Evolutionary conservation across 2,888 invertebrate species (phyloP).

Genomic region (Apocheima hispidaria): DNA sequence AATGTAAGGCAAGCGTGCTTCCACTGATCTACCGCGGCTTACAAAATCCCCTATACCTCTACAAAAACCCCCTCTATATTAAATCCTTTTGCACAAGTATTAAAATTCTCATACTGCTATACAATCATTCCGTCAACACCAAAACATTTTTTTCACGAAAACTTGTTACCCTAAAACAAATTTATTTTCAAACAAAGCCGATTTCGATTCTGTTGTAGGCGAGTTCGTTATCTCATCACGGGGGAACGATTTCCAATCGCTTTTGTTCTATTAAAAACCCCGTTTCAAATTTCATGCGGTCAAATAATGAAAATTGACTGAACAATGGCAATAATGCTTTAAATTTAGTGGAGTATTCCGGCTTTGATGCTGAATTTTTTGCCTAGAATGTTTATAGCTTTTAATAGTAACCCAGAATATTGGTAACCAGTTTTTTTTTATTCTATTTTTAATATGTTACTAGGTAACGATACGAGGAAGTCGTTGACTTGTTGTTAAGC

Average conservation of each 20-base stretch:
- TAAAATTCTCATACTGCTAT: conserved; percentile 2
- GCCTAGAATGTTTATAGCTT: too few species aligned
- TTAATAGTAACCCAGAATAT: too few species aligned
- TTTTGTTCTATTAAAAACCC: conserved; percentile 56
- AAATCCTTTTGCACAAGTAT: too few species aligned
- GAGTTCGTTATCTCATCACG: conserved; percentile 52
- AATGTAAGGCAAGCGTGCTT: too few species aligned
- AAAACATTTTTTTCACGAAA: conserved; percentile 9
- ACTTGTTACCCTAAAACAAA: conserved; percentile 19
- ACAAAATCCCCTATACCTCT: too few species aligned
- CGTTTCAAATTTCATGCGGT: conserved; percentile 27
- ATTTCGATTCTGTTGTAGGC: conserved; percentile 50
- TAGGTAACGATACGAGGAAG: too few species aligned
- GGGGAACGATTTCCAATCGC: conserved; percentile 58
- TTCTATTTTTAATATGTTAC: too few species aligned
- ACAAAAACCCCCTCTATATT: too few species aligned
- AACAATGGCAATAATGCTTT: conserved; percentile 19
- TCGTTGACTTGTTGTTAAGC: too few species aligned
- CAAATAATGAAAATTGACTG: conserved; percentile 24
- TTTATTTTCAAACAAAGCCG: conserved; percentile 39
- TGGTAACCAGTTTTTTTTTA: too few species aligned
- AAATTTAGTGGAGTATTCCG: conserved; percentile 9
- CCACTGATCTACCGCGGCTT: too few species aligned
- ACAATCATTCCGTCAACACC: conserved; percentile 5
- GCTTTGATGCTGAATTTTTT: neutral